Evolutionary conservation across 2,797 vertebrate species (phyloP).

Genomic region (Protonibea diacanthus): DNA sequence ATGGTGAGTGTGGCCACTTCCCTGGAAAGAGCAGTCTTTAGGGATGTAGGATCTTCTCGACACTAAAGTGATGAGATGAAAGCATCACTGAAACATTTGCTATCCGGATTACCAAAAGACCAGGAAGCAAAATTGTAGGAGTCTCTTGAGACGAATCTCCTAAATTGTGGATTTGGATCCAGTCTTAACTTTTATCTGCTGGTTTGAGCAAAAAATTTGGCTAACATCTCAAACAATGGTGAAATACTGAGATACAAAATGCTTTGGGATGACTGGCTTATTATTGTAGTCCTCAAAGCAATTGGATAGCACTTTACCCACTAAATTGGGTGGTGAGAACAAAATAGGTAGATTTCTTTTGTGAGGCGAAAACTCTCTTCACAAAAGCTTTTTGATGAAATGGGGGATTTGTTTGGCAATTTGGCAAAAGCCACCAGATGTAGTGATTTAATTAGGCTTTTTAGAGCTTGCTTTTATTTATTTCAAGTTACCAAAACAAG

Average conservation of each 20-base stretch:
- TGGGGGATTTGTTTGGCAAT: background rate
- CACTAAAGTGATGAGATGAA: slow-evolving; percentile 49
- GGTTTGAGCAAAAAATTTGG: slow-evolving; percentile 12
- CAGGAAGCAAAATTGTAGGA: slow-evolving; percentile 17
- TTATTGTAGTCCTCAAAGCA: background rate
- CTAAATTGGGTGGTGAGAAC: background rate
- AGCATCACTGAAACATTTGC: slow-evolving; percentile 62
- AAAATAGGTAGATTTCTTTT: background rate
- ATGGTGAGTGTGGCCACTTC: slow-evolving; percentile 85
- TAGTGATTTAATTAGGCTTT: background rate
- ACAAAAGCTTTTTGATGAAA: background rate
- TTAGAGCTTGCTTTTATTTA: background rate
- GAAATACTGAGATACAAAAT: background rate
- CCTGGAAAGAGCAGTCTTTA: slow-evolving; percentile 42
- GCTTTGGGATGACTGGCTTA: slow-evolving; percentile 20
- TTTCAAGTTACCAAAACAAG: background rate
- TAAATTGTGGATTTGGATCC: slow-evolving; percentile 52
- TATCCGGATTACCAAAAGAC: slow-evolving; percentile 65
- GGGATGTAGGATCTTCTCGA: slow-evolving; percentile 53
- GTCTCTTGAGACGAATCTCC: slow-evolving; percentile 20
- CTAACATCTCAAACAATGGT: slow-evolving; percentile 22
- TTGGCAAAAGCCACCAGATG: background rate
- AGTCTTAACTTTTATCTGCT: slow-evolving; percentile 23
- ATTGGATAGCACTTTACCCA: background rate
- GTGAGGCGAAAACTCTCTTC: background rate